A percentile compares a stretch with the other conserved stretches of the same genome.
phyloP scores from a whole-genome alignment of 2,888 invertebrate species.

The Isoperla grammatica region DNA sequence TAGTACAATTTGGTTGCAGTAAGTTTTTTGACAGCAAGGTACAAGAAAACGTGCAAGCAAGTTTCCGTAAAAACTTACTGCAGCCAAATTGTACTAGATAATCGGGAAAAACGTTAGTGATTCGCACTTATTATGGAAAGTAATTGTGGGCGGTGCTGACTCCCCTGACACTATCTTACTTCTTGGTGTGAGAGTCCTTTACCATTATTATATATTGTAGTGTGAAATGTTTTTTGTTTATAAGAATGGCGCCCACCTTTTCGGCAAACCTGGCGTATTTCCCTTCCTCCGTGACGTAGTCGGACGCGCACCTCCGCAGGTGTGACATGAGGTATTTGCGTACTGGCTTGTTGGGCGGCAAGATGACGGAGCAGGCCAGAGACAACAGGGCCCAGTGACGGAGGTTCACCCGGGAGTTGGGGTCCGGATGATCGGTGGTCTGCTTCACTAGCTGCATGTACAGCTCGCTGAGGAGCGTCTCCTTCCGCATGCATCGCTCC shows the following conservation, averaged over 20 bases:
- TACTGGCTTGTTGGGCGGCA: slow-evolving; percentile 81
- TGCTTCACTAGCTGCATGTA: slow-evolving; percentile 90
- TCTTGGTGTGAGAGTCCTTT: too few species aligned
- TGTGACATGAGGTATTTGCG: slow-evolving; percentile 84
- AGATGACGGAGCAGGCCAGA: slow-evolving; percentile 71
- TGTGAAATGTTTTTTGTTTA: too few species aligned
- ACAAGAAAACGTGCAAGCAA: too few species aligned
- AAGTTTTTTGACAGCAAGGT: too few species aligned
- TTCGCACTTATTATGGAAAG: too few species aligned
- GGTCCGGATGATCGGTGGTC: slow-evolving; percentile 89
- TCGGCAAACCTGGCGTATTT: slow-evolving; percentile 91
- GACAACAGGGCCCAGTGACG: slow-evolving; percentile 90
- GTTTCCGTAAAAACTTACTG: too few species aligned
- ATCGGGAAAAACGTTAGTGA: too few species aligned
- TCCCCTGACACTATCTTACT: too few species aligned
- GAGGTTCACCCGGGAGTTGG: slow-evolving; percentile 77
- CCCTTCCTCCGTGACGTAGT: slow-evolving; percentile 87
- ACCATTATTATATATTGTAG: too few species aligned
- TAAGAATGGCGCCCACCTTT: slow-evolving; percentile 63
- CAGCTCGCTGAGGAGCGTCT: slow-evolving; percentile 79
- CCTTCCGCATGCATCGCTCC: slow-evolving; percentile 87
- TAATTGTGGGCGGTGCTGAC: too few species aligned
- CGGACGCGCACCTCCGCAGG: slow-evolving; percentile 79
- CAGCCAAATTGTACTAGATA: too few species aligned
- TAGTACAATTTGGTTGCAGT: too few species aligned